Evolutionary conservation across 2,888 invertebrate species (phyloP).

Genomic region (Kryphioiulus occultus): DNA sequence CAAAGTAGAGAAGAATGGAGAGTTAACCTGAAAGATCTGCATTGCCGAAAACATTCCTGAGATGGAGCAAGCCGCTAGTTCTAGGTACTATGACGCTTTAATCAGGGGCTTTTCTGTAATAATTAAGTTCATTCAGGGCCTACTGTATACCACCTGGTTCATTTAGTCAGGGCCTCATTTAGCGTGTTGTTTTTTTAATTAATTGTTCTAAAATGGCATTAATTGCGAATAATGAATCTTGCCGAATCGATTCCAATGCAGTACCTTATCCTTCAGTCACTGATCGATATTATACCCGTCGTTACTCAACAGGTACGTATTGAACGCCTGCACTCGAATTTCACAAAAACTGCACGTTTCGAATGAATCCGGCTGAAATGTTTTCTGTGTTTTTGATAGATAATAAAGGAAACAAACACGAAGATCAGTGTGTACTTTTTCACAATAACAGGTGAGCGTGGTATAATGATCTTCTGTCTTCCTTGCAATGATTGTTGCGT

Average conservation of each 20-base stretch:
- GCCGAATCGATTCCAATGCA: neutral
- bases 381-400: slow-evolving; percentile 46
- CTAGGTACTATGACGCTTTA: too few relatives aligned
- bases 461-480: neutral
- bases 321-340: too few relatives aligned
- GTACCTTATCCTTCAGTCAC: slow-evolving; percentile 46
- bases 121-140: too few relatives aligned
- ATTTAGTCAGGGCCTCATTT: too few relatives aligned
- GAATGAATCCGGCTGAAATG: neutral
- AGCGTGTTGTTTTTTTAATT: too few relatives aligned
- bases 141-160: too few relatives aligned
- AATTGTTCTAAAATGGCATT: neutral
- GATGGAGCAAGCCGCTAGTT: too few relatives aligned
- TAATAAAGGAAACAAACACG: slow-evolving; percentile 28
- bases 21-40: neutral
- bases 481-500: too few relatives aligned
- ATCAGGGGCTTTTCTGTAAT: too few relatives aligned
- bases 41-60: neutral
- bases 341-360: too few relatives aligned
- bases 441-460: slow-evolving; percentile 43
- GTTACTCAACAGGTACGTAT: slow-evolving; percentile 37
- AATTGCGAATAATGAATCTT: neutral
- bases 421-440: slow-evolving; percentile 52
- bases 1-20: too few relatives aligned
- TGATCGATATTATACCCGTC: slow-evolving; percentile 47